Evolutionary conservation across 2,113 vertebrate species (phyloP), one percentile per base, ranked within the genome.

Genomic region (Gymnobelideus leadbeateri): DNA sequence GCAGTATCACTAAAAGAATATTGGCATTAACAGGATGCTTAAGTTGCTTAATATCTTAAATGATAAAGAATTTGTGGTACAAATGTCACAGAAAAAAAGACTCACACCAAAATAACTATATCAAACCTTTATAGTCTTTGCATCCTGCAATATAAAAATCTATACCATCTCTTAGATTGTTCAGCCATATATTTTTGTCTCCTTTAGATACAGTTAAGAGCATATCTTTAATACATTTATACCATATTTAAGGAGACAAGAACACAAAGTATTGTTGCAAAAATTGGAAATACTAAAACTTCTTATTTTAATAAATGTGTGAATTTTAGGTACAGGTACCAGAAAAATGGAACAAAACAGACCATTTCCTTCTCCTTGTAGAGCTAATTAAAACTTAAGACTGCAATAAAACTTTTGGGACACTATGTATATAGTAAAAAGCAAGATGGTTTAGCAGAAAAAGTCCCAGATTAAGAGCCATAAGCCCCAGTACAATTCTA

Each of bases 301-400:
- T n/a, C 14, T n/a, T n/a, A 21, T 77, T 77, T 77, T n/a, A 77
- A 77, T 77, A n/a, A n/a, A n/a, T n/a, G 14, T 19, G 25, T 19
- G 37, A 84, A 84, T 19, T 43, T 96, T 95, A 95, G 77, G 0
- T 91, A 53, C 2, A 68, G 28, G 8, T 89, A 26, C 92, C 95
- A 93, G 94, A 94, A 94, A 94, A 96, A 77, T 92, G 55, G 21
- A 0, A n/a, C 52, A 91, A 94, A 91, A n/a, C 6, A 91, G 53
- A 26, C 23, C 51, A 37, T 51, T 91, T 47, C 24, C 84, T 21
- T 91, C 21, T 50, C 49, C 94, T 84, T 84, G 7, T 84, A 51
- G 37, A 43, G 37, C 68, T 84, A 43, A 84, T 43, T 21, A 43
- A 84, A n/a, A 3, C 16, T 84, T 16, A 16, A n/a, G 16, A n/a